Evolutionary conservation across 2,113 vertebrate species (phyloP).

Genomic region (Laterallus jamaicensis): DNA sequence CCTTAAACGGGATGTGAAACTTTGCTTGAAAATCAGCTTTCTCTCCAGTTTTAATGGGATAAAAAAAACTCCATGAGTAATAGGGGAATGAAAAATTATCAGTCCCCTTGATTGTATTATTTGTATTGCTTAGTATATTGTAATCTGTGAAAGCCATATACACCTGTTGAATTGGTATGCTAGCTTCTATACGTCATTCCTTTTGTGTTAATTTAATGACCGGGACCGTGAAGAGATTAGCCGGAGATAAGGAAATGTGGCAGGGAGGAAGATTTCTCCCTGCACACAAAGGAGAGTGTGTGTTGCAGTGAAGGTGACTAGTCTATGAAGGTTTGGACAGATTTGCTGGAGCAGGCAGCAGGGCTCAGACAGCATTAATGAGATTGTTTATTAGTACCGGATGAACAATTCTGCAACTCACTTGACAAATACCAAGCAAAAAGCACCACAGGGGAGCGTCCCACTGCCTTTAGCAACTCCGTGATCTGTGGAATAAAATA

Average conservation of each 20-base stretch:
- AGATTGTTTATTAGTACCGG: constrained; percentile 71
- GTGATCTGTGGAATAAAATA: constrained; percentile 69
- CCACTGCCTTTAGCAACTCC: constrained; percentile 48
- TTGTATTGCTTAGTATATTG: not conserved
- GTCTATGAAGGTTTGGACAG: constrained; percentile 56
- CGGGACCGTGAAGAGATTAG: not conserved
- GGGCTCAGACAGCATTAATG: constrained; percentile 63
- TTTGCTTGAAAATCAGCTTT: not conserved
- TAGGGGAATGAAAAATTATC: not conserved
- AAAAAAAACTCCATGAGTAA: not conserved
- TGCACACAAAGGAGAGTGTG: not conserved
- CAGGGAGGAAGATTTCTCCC: not conserved
- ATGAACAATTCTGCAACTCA: constrained; percentile 66
- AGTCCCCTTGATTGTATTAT: not conserved
- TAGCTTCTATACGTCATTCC: not conserved
- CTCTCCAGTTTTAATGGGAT: not conserved
- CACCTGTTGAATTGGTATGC: not conserved
- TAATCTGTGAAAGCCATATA: not conserved
- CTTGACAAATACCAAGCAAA: constrained; percentile 61
- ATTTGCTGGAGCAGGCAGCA: constrained; percentile 51
- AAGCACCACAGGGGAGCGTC: constrained; percentile 44
- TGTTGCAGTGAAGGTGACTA: constrained; percentile 32
- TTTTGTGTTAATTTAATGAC: not conserved
- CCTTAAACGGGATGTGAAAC: not conserved
- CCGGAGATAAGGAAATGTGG: not conserved